Percentiles rank a stretch among this genome's conserved stretches.
phyloP scores from a whole-genome alignment of 2,888 invertebrate genomes.

The Phyto melanocephala region DNA sequence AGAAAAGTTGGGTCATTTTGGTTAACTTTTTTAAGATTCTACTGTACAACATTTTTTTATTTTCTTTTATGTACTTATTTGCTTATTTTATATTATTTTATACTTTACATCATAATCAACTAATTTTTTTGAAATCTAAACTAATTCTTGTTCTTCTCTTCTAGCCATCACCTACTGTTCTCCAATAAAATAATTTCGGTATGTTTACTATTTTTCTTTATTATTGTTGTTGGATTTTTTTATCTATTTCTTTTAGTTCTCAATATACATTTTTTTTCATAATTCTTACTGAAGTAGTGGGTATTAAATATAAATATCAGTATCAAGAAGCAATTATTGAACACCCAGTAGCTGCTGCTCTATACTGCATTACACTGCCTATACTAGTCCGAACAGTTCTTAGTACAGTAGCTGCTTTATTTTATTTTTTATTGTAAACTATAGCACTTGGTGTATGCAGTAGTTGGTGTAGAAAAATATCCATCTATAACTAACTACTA shows the following conservation, averaged over 20 bases:
- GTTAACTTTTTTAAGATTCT: too few relatives aligned
- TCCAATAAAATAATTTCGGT: conserved; percentile 24
- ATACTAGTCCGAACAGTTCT: neutral
- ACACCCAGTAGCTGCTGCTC: conserved; percentile 61
- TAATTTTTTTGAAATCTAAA: too few relatives aligned
- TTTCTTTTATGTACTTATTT: too few relatives aligned
- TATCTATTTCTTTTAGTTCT: conserved; percentile 55
- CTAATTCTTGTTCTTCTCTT: too few relatives aligned
- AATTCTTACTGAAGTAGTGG: conserved; percentile 36
- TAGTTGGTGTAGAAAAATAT: conserved; percentile 54
- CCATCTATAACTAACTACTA: conserved; percentile 54
- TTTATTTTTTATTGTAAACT: neutral
- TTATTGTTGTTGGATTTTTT: conserved; percentile 6
- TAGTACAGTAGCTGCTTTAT: conserved; percentile 29
- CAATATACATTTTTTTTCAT: neutral
- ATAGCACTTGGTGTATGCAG: conserved; percentile 49
- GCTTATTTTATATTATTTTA: too few relatives aligned
- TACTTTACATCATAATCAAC: too few relatives aligned
- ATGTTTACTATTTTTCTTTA: conserved; percentile 1
- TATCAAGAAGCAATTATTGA: conserved; percentile 58
- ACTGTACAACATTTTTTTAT: too few relatives aligned
- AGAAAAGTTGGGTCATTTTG: too few relatives aligned
- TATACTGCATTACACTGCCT: conserved; percentile 31
- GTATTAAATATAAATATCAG: conserved; percentile 54
- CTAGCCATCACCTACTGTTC: neutral